Evolutionary conservation across 2,113 vertebrate genomes (phyloP).

Genomic region (Psilopsiagon aurifrons): DNA sequence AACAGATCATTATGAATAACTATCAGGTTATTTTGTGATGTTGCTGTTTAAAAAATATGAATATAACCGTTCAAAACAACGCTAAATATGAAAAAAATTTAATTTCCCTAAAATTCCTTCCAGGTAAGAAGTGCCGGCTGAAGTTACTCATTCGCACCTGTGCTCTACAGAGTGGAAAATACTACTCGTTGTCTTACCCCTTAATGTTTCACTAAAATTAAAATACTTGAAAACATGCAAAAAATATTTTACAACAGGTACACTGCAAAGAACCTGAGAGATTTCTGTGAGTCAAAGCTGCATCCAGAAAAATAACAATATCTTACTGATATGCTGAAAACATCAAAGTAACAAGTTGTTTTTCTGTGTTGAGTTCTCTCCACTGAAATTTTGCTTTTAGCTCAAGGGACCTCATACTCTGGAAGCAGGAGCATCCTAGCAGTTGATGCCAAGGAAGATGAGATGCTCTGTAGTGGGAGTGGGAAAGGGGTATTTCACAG

Average conservation of each 20-base stretch:
- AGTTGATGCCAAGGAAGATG: background rate
- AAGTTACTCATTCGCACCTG: background rate
- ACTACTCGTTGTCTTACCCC: background rate
- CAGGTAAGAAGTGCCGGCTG: background rate
- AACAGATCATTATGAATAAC: background rate
- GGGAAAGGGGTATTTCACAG: background rate
- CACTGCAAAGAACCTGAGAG: background rate
- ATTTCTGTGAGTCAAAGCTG: background rate
- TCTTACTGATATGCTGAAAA: background rate
- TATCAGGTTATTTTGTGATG: background rate
- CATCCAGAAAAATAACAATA: background rate
- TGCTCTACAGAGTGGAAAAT: background rate
- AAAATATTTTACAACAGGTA: background rate
- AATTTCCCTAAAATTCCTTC: background rate
- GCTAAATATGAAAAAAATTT: background rate
- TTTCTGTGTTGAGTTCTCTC: background rate
- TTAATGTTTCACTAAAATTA: background rate
- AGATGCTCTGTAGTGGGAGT: background rate
- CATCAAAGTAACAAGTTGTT: background rate
- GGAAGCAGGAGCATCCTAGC: background rate
- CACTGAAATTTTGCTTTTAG: background rate
- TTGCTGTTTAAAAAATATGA: background rate
- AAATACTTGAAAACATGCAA: background rate
- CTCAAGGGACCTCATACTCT: background rate
- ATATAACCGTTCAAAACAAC: background rate